Base-by-base conservation (phyloP, 1,140 invertebrate genomes). In the Oryctes rhinoceros region DNA sequence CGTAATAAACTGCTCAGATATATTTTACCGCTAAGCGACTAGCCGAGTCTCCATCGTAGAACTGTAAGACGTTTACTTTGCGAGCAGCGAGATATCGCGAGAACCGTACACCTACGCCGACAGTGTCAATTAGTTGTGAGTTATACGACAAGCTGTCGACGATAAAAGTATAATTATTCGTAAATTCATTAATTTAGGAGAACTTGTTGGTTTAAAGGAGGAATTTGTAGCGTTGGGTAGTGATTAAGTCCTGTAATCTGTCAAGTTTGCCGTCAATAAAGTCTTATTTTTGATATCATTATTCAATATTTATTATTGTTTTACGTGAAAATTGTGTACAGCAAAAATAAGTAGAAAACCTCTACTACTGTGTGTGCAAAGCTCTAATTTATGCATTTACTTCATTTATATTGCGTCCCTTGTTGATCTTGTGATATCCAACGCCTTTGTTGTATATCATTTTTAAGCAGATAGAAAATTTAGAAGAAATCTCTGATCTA, bases 51-150 rank as follows among this genome's bases (percentile, higher is more conserved):
- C 53, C 53, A 59, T 18, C 53, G 53, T 59, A 59, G 18, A 59
- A 59, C 13, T 59, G 53, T 7, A 59, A 59, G 15, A 59, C 53
- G 15, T 59, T 44, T 59, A 59, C 7, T 59, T 59, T 59, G 15
- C 18, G 53, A 59, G 15, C 15, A 59, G 81, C 76, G 53, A 78
- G 80, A 81, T 82, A 78, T 78, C 49, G 48, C 78, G 74, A 79
- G 83, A 86, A 86, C 83, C 81, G 82, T 86, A 86, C 84, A 85
- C 85, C 84, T 85, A 86, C 83, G 84, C 82, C 84, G 85, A 82
- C 85, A 18, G 5, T 86, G 85, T 86, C 85, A 86, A 86, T 86
- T 86, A 86, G 85, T 81, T 85, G 84, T 86, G 85, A 86, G 84
- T 86, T 86, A 86, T 74, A 7, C 85, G 53, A 59, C 15, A 18